Percentiles rank a stretch among this genome's conserved stretches.
phyloP scores from a whole-genome alignment of 2,888 invertebrate genomes.

The Melanostoma scalare region DNA sequence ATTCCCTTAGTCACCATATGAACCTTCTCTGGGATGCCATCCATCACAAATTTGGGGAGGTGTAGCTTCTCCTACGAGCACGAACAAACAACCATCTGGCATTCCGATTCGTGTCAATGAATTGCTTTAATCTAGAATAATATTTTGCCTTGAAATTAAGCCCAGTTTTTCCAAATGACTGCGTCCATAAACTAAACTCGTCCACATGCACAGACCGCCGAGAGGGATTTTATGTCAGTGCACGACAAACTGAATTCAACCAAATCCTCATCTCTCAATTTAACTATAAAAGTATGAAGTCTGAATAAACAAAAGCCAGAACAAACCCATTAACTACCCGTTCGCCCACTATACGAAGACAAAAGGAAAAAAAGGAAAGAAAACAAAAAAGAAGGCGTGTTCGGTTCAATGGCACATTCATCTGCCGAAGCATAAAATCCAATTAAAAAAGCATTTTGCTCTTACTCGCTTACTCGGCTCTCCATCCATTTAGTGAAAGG shows the following conservation, averaged over 20 bases:
- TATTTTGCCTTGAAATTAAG: conserved; percentile 47
- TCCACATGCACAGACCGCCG: background rate
- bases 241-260: conserved; percentile 54
- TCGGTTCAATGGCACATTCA: conserved; percentile 72
- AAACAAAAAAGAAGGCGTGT: conserved; percentile 47
- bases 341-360: conserved; percentile 2
- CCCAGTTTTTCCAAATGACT: conserved; percentile 29
- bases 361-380: conserved; percentile 17
- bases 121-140: conserved; percentile 49
- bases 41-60: too few relatives aligned
- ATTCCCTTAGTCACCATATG: too few relatives aligned
- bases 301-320: conserved; percentile 6
- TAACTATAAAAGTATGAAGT: conserved; percentile 23
- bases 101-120: conserved; percentile 36
- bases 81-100: conserved; percentile 27
- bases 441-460: conserved; percentile 71
- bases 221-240: conserved; percentile 24
- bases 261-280: conserved; percentile 28
- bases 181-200: conserved; percentile 10
- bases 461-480: conserved; percentile 5
- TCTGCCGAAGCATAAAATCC: conserved; percentile 71
- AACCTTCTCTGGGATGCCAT: too few relatives aligned
- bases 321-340: conserved; percentile 44
- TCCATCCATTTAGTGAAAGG: conserved; percentile 62
- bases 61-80: too few relatives aligned